phyloP scores from a whole-genome alignment of 2,113 vertebrate genomes.

The Strix aluco region DNA sequence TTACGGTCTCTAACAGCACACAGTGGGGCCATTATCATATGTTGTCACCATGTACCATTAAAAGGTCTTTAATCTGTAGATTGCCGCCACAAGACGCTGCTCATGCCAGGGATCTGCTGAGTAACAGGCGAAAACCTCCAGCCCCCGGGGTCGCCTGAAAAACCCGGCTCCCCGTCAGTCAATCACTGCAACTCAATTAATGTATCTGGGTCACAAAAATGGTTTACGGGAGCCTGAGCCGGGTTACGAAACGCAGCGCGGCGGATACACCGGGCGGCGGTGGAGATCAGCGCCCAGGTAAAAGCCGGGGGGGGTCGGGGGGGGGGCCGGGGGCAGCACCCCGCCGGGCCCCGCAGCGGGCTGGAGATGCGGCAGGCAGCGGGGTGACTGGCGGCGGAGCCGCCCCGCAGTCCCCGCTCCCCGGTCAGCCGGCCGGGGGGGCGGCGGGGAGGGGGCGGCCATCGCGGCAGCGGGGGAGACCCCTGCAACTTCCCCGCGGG shows the following conservation, averaged over 20 bases:
- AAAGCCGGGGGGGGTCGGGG: neutral
- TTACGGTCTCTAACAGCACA: neutral
- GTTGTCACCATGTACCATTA: neutral
- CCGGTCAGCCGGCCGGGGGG: neutral
- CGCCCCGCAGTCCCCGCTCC: too few relatives aligned
- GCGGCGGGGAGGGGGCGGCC: neutral
- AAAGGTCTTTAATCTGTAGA: neutral
- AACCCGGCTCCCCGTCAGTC: neutral
- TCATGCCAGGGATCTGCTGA: neutral
- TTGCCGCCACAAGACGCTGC: neutral
- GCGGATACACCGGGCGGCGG: neutral
- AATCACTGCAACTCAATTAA: slow-evolving; percentile 35
- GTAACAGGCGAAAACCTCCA: neutral
- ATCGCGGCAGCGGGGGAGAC: neutral
- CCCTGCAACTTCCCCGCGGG: neutral
- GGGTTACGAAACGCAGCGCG: slow-evolving; percentile 50
- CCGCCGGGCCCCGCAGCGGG: neutral
- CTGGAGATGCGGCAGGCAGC: neutral
- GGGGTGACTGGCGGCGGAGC: neutral
- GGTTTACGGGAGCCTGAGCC: slow-evolving; percentile 17
- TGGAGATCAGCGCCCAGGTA: neutral
- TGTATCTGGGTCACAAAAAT: slow-evolving; percentile 63
- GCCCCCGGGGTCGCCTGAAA: neutral
- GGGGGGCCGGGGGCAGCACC: neutral
- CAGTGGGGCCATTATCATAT: neutral